Percentiles rank a stretch among this genome's conserved stretches.
Conservation (phyloP, 2,797 vertebrate species). For the Lepilemur septentrionalis region DNA sequence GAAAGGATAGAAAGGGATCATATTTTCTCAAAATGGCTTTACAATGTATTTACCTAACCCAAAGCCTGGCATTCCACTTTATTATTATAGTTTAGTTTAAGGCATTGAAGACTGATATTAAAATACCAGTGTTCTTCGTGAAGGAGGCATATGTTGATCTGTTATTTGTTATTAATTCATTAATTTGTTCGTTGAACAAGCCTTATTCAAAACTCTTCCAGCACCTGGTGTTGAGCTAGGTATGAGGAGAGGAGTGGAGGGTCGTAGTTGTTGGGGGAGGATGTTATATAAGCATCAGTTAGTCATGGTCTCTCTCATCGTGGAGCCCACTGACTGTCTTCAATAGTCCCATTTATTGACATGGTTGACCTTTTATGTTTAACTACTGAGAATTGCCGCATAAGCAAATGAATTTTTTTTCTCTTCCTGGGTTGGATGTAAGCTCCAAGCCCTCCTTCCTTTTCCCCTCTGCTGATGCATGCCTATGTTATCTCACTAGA, state of each 20-base stretch:
- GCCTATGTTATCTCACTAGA: background rate
- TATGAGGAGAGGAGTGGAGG: background rate
- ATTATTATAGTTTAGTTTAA: constrained; percentile 11
- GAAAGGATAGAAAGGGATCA: background rate
- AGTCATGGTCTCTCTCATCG: background rate
- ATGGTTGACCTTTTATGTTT: background rate
- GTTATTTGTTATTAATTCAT: constrained; percentile 12
- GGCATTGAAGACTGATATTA: background rate
- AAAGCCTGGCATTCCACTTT: background rate
- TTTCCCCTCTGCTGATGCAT: background rate
- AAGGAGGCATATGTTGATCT: background rate
- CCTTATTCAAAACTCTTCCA: background rate
- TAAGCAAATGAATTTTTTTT: background rate
- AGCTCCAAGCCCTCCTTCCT: background rate
- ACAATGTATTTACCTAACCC: background rate
- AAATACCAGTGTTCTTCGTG: background rate
- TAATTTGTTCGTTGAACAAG: background rate
- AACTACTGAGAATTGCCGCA: background rate
- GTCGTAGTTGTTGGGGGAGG: background rate
- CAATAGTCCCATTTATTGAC: background rate
- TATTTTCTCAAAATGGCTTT: constrained; percentile 25
- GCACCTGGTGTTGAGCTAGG: background rate
- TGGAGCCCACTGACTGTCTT: background rate
- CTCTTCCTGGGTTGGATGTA: background rate
- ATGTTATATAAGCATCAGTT: background rate